Evolutionary conservation across 2,113 vertebrate species (phyloP).

Genomic region (Noturus placidus): DNA sequence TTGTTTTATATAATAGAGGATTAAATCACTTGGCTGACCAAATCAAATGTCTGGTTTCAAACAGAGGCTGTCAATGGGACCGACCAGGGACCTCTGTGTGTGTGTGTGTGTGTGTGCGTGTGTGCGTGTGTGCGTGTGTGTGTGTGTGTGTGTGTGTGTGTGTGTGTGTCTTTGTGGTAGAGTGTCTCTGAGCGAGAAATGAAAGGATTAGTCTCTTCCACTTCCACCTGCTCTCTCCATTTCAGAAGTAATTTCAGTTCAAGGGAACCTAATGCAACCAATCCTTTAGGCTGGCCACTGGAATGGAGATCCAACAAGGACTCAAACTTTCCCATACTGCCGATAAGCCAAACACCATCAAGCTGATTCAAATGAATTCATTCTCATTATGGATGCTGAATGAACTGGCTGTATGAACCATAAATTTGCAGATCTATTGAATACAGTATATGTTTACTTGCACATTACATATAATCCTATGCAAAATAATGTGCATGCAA

Average conservation of each 20-base stretch:
- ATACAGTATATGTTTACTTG: not conserved
- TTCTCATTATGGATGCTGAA: not conserved
- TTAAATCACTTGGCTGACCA: not conserved
- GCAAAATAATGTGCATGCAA: not conserved
- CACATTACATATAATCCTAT: not conserved
- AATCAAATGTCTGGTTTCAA: not conserved
- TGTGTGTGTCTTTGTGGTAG: not conserved
- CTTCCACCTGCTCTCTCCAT: not conserved
- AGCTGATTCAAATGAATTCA: not conserved
- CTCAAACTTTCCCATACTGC: not conserved
- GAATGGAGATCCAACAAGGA: conserved; percentile 6
- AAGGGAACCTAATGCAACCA: not conserved
- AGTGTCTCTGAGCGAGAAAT: not conserved
- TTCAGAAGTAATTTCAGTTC: conserved; percentile 23
- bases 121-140: too few relatives aligned
- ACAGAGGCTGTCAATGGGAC: not conserved
- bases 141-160: not conserved
- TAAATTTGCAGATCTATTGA: not conserved
- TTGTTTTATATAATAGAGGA: not conserved
- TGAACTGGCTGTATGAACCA: not conserved
- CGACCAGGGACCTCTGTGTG: not conserved
- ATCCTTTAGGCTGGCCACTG: not conserved
- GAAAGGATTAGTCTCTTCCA: not conserved
- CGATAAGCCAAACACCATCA: not conserved
- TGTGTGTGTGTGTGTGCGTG: not conserved